Conservation (phyloP, 2,888 invertebrate genomes). For the Sericinus montela region DNA sequence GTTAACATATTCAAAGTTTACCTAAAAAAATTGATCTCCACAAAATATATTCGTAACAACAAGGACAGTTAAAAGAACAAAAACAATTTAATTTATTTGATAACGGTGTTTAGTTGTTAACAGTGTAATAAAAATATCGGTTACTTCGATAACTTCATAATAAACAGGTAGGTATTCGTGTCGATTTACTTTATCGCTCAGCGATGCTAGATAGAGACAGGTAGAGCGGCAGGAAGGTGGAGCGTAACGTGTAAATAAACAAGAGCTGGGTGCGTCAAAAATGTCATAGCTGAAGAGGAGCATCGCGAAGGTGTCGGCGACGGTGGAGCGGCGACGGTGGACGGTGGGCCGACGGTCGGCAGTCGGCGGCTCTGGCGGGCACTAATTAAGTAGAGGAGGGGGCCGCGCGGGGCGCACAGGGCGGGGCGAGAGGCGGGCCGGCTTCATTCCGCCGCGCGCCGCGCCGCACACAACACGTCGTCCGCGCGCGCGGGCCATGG, state of each 20-base stretch:
- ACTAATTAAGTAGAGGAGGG: slow-evolving; percentile 17
- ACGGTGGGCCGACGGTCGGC: slow-evolving; percentile 25
- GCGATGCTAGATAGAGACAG: too few relatives aligned
- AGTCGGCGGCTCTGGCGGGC: neutral
- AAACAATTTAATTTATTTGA: neutral
- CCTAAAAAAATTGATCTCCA: too few relatives aligned
- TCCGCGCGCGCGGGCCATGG: slow-evolving; percentile 84
- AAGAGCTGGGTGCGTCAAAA: slow-evolving; percentile 24
- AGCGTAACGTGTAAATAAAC: slow-evolving; percentile 56
- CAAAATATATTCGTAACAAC: too few relatives aligned
- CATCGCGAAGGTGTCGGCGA: too few relatives aligned
- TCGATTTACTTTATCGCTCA: too few relatives aligned
- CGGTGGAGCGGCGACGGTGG: slow-evolving; percentile 7
- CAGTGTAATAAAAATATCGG: neutral
- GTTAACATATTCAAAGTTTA: too few relatives aligned
- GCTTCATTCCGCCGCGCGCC: slow-evolving; percentile 74
- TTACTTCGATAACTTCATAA: neutral
- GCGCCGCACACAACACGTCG: slow-evolving; percentile 60
- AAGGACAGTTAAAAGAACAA: neutral
- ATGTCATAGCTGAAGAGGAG: too few relatives aligned
- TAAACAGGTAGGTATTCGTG: slow-evolving; percentile 29
- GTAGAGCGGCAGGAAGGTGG: slow-evolving; percentile 59
- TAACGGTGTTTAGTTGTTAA: neutral
- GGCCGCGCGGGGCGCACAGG: slow-evolving; percentile 40
- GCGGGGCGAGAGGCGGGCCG: slow-evolving; percentile 37